phyloP scores from a whole-genome alignment of 2,113 vertebrate species.

The Xenopus tropicalis region DNA sequence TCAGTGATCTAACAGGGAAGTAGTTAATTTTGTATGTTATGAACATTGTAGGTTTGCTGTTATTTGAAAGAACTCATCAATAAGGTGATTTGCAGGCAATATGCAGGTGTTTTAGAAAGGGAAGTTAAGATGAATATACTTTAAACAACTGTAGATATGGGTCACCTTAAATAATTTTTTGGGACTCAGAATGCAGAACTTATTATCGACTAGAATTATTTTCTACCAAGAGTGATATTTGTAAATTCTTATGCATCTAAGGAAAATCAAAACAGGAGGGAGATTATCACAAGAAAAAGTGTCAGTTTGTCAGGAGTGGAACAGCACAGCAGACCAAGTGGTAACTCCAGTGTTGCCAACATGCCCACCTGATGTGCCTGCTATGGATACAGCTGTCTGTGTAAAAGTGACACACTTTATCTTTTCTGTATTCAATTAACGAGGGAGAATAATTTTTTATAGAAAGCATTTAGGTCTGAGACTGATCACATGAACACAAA shows the following conservation, averaged over 20 bases:
- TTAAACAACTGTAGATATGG: no score
- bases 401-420: not conserved
- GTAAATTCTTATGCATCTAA: constrained; percentile 48
- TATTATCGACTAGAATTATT: no score
- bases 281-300: constrained; percentile 36
- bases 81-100: no score
- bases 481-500: not conserved
- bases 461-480: constrained; percentile 12
- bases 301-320: constrained; percentile 44
- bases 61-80: no score
- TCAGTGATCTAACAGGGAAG: no score
- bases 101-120: no score
- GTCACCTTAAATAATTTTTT: no score
- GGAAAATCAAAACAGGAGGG: constrained; percentile 47
- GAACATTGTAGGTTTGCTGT: no score
- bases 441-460: constrained; percentile 40
- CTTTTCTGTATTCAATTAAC: constrained; percentile 15
- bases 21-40: no score
- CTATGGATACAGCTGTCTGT: constrained; percentile 46
- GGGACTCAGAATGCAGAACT: no score
- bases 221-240: not conserved
- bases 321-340: constrained; percentile 47
- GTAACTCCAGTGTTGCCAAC: constrained; percentile 41
- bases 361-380: constrained; percentile 44
- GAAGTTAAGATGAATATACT: no score